Percentiles rank a stretch among this genome's conserved stretches.
These are phyloP conservation scores for Stegastes partitus DNA, from an alignment of 2,113 vertebrate genomes.

Conservation along the genomic window DNA sequence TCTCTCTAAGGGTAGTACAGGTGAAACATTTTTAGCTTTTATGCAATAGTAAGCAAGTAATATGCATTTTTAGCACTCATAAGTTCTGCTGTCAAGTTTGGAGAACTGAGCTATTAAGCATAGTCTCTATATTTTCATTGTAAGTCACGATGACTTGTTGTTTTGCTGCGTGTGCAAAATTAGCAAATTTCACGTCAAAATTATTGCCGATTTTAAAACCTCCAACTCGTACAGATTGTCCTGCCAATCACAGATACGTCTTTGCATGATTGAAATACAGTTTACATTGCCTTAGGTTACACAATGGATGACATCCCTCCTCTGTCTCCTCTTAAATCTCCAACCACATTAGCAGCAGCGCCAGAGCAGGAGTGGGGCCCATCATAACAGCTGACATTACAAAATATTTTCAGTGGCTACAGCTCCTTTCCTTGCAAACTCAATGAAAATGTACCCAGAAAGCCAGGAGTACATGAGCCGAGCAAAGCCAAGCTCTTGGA, in stretches of 20 bases:
- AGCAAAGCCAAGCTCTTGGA: constrained; percentile 68
- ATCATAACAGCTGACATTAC: constrained; percentile 81
- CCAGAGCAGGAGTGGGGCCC: constrained; percentile 71
- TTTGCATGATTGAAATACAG: constrained; percentile 36
- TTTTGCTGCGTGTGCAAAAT: neutral
- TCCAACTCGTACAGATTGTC: neutral
- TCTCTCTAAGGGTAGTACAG: no score
- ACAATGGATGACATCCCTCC: constrained; percentile 64
- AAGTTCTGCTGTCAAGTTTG: constrained; percentile 2
- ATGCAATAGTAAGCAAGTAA: no score
- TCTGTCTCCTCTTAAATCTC: constrained; percentile 72
- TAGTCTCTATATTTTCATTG: neutral
- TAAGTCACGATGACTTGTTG: constrained; percentile 13
- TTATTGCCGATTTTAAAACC: neutral
- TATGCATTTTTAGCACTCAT: no score
- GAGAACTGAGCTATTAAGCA: neutral
- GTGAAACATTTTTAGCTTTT: no score
- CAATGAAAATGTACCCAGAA: constrained; percentile 72
- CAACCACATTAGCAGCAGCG: constrained; percentile 52
- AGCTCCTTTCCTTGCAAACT: constrained; percentile 70
- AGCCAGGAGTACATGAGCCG: constrained; percentile 61
- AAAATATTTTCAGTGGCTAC: constrained; percentile 79
- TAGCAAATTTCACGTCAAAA: neutral
- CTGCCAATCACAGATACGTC: constrained; percentile 23
- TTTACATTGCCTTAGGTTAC: constrained; percentile 61